Percentiles rank a stretch among this genome's conserved stretches.
Evolutionary conservation across 2,888 invertebrate genomes (phyloP).

Genomic region (Xestia ashworthii): DNA sequence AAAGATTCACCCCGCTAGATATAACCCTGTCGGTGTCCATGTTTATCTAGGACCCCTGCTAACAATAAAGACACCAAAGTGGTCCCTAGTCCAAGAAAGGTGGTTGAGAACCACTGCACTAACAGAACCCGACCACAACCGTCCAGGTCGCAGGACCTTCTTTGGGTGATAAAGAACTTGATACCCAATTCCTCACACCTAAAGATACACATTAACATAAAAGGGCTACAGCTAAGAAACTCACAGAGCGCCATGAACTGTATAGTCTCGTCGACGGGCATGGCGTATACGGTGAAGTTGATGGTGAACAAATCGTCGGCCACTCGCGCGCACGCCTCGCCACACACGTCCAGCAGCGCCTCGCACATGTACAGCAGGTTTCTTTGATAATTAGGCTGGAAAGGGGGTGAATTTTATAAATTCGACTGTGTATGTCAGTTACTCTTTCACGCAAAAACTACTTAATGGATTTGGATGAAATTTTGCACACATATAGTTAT

Average conservation of each 20-base stretch:
- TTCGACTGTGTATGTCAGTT: too few species aligned
- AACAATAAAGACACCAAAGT: too few species aligned
- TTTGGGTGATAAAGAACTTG: background rate
- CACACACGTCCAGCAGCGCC: slow-evolving; percentile 88
- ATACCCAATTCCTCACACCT: background rate
- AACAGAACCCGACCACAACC: background rate
- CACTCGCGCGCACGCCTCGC: slow-evolving; percentile 79
- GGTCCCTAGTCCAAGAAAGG: too few species aligned
- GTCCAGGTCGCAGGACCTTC: background rate
- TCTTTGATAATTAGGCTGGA: slow-evolving; percentile 90
- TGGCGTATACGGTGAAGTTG: slow-evolving; percentile 85
- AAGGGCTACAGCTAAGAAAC: slow-evolving; percentile 43
- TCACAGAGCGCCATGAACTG: slow-evolving; percentile 86
- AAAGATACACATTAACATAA: background rate
- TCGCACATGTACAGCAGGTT: slow-evolving; percentile 90
- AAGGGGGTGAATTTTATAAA: too few species aligned
- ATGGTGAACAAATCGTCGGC: slow-evolving; percentile 83
- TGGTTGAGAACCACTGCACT: background rate
- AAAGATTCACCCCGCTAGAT: too few species aligned
- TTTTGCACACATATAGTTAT: too few species aligned
- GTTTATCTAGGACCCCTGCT: too few species aligned
- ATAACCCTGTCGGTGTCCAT: too few species aligned
- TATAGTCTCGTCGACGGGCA: slow-evolving; percentile 82
- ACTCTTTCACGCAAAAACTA: too few species aligned
- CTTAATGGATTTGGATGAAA: too few species aligned